A percentile compares a stretch with the other conserved stretches of the same genome.
Conservation (phyloP, 30 jellyfish, hydroid and myxozoan genomes). For the Turritopsis rubra region DNA sequence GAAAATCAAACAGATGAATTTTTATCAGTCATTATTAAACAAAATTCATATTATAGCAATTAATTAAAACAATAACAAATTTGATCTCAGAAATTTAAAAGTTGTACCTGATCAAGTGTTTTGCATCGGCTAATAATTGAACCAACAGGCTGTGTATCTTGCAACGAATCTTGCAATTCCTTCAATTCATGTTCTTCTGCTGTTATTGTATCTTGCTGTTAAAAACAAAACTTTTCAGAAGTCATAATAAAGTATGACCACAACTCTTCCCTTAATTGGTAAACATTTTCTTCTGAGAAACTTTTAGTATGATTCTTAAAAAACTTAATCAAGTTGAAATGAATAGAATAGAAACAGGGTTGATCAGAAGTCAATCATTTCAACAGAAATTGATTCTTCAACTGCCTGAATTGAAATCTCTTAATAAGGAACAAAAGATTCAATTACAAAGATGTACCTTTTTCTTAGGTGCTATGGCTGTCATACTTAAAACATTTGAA, state of each 20-base stretch:
- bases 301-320: background rate
- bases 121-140: slow-evolving; percentile 69
- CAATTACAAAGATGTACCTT: slow-evolving; percentile 32
- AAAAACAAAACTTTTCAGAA: background rate
- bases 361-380: too few species aligned
- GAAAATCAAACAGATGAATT: background rate
- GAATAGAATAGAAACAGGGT: too few species aligned
- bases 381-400: background rate
- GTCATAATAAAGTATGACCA: too few species aligned
- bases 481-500: slow-evolving; percentile 42
- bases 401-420: background rate
- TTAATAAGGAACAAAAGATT: background rate
- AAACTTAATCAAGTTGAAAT: background rate
- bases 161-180: slow-evolving; percentile 80
- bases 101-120: slow-evolving; percentile 90
- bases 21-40: background rate
- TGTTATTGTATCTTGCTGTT: slow-evolving; percentile 62
- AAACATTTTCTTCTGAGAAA: background rate
- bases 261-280: too few species aligned
- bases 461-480: slow-evolving; percentile 73
- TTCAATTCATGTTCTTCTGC: slow-evolving; percentile 73
- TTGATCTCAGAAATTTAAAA: background rate
- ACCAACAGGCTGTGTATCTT: slow-evolving; percentile 97
- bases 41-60: background rate
- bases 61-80: background rate